Base-by-base conservation (phyloP, 2,797 vertebrate species). In the Sebastes matsubarae region DNA sequence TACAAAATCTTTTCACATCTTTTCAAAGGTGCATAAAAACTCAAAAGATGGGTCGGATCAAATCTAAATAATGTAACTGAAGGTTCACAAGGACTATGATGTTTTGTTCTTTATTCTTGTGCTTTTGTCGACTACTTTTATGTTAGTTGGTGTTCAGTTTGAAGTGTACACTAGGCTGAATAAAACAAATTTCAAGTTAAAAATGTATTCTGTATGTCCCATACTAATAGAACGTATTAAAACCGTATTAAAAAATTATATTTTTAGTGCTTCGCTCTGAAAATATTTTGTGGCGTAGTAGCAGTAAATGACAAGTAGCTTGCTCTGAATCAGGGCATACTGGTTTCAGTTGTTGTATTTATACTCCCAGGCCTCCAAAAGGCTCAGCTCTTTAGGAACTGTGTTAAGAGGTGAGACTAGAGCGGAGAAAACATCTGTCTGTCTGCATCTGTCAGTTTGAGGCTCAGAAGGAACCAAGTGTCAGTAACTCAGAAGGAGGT, bases 401-500 rank as follows among this genome's bases (percentile, higher is more conserved):
- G 27, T 6, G 34, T 72, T 50, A 13, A 71, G 38, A 81, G 29
- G 30, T 64, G 13, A 70, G 27, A 14, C 22, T n/a, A 69, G 25
- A 81, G 72, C 11, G 22, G 52, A 68, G 75, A 68, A 68, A 55
- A 29, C 50, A 75, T 75, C 64, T 52, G 60, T 77, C 55, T 72
- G 36, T 18, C 14, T 38, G 14, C 63, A 75, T 72, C 69, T 74
- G 58, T 73, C 54, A 29, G 46, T 65, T 18, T 68, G 59, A 57
- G 4, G 10, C 61, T 20, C n/a, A 82, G 72, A 50, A 68, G 9
- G 29, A 77, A 38, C 27, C 12, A 34, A 60, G 29, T 86, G 75
- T 75, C 71, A 60, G 34, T 50, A 29, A 55, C 61, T 77, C 72
- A 82, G 52, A 67, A 64, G 58, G 84, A 84, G 71, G 75, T 82